phyloP scores from a whole-genome alignment of 2,113 vertebrate genomes.

The Cryptomyrus ogoouensis region DNA sequence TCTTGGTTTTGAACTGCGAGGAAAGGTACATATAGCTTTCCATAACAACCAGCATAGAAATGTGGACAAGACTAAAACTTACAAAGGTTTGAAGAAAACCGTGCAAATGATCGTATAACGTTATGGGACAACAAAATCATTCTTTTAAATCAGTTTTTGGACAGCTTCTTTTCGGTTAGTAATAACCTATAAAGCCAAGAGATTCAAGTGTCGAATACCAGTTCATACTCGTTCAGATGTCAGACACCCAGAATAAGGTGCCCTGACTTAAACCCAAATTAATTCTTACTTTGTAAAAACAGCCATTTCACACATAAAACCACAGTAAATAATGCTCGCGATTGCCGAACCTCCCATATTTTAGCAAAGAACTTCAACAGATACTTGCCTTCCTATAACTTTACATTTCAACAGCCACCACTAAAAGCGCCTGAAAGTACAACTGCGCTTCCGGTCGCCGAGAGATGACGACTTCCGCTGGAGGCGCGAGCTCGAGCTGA shows the following conservation, averaged over 20 bases:
- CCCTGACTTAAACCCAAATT: not conserved
- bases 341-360: not conserved
- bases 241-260: not conserved
- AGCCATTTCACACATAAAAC: not conserved
- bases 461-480: constrained; percentile 26
- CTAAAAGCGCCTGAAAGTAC: not conserved
- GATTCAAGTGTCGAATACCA: not conserved
- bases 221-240: not conserved
- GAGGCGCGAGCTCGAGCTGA: not conserved
- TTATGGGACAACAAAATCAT: not conserved
- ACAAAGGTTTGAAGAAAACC: not conserved
- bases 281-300: not conserved
- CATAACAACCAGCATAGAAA: not conserved
- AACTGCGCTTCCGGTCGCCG: constrained; percentile 8
- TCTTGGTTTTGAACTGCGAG: not conserved
- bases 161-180: not conserved
- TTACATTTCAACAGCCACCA: not conserved
- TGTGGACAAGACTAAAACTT: not conserved
- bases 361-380: not conserved
- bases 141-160: not conserved
- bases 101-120: not conserved
- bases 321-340: not conserved
- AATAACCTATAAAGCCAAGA: not conserved
- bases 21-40: not conserved
- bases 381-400: not conserved